Base-by-base conservation (phyloP, 2,113 vertebrate genomes). In the Myotis lucifugus region DNA sequence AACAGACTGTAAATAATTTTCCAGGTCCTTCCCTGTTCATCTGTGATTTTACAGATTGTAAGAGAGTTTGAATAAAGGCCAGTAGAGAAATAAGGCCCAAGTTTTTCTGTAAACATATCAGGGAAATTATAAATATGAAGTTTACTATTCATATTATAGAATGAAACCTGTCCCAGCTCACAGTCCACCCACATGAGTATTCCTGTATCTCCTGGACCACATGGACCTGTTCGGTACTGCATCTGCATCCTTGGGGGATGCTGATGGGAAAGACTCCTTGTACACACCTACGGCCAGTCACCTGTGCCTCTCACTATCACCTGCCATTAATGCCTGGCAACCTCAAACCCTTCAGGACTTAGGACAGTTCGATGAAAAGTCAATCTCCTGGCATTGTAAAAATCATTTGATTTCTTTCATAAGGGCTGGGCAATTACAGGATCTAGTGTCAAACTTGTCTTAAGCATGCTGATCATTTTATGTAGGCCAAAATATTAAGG, bases 51-150 rank as follows among this genome's bases (percentile, higher is more conserved):
- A 61, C 12, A 46, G 69, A 93, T 54, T 21, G 5, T 32, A 66
- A 94, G 23, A 34, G 98, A 98, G 42, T 97, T 94, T 50, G 92
- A n/a, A 56, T 98, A 98, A 19, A 92, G 66, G 50, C 73, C 76
- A 14, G 87, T 76, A 25, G 72, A 94, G 56, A 97, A 92, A n/a
- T 91, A 94, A 69, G 89, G 79, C 48, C 87, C 79, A 37, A 95
- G 37, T 73, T 76, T 97, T 85, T 90, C 93, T 46, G 91, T 88
- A 70, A 95, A 94, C 23, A 59, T 95, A n/a, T 93, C 92, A 46
- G 61, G 79, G 19, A 96, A 96, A 29, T 67, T 94, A 92, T 87
- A 94, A 85, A 91, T 94, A 50, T 83, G 74, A 79, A 64, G 77
- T 90, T 79, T 91, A 69, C 74, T 94, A 9, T 77, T 90, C 8